Percentiles rank a stretch among this genome's conserved stretches.
Conservation (phyloP, 35 echinoderm and acorn worm genomes). For the Hemicentrotus pulcherrimus region DNA sequence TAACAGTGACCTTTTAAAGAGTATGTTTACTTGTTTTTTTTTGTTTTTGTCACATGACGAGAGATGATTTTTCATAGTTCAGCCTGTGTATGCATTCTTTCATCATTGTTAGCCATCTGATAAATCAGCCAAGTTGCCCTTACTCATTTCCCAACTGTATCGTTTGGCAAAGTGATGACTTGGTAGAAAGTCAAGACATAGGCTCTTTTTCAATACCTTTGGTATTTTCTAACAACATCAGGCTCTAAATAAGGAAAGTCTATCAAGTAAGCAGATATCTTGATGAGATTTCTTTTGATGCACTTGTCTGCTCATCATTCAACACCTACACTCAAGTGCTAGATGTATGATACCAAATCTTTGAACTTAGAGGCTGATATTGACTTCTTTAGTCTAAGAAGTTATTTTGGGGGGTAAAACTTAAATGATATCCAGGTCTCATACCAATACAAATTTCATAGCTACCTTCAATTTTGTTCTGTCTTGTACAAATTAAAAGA, state of each 20-base stretch:
- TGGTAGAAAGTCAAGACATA: background rate
- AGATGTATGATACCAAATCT: no score
- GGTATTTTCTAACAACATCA: background rate
- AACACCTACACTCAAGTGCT: background rate
- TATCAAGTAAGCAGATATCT: background rate
- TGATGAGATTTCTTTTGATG: background rate
- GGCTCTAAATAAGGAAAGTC: background rate
- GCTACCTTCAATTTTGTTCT: no score
- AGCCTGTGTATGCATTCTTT: background rate
- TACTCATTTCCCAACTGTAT: constrained; percentile 18
- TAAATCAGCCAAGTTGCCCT: background rate
- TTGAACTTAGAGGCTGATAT: no score
- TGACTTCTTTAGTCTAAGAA: no score
- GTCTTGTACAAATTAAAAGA: no score
- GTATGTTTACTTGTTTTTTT: background rate
- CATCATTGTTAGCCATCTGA: background rate
- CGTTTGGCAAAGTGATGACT: background rate
- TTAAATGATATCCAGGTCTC: no score
- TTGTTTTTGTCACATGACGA: background rate
- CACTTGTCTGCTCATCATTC: background rate
- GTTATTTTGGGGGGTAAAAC: no score
- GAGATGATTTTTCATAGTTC: background rate
- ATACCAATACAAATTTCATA: no score
- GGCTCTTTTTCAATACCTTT: constrained; percentile 11
- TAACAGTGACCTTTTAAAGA: background rate